A percentile compares a stretch with the other conserved stretches of the same genome.
Conservation (phyloP, 37 sponge, comb jelly and placozoan genomes). For the Mnemiopsis leidyi region DNA sequence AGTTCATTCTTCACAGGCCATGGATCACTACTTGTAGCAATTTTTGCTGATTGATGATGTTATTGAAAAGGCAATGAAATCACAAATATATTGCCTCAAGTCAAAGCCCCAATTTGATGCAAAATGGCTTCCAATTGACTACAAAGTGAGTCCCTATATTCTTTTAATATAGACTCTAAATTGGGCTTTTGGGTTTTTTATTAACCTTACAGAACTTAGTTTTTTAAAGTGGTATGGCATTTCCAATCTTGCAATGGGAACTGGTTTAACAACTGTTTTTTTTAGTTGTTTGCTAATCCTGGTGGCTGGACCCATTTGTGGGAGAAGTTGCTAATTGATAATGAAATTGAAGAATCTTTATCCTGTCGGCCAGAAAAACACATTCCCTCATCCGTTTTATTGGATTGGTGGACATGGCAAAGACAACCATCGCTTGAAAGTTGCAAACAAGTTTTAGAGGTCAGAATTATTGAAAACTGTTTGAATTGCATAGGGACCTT, state of each 20-base stretch:
- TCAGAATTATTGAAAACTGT: not conserved
- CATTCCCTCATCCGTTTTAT: conserved; percentile 31
- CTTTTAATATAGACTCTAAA: too few relatives aligned
- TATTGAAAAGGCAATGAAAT: conserved; percentile 17
- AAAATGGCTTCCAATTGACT: conserved; percentile 54
- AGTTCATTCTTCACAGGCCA: too few relatives aligned
- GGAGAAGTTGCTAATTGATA: conserved; percentile 25
- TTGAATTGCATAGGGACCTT: too few relatives aligned
- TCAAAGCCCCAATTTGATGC: conserved; percentile 63
- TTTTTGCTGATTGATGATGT: not conserved
- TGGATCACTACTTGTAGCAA: too few relatives aligned
- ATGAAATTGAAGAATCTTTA: conserved; percentile 20
- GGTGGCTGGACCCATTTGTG: conserved; percentile 35
- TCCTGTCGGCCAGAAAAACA: conserved; percentile 14
- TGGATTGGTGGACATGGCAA: conserved; percentile 65
- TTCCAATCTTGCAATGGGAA: too few relatives aligned
- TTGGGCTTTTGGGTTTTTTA: too few relatives aligned
- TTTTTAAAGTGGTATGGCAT: too few relatives aligned
- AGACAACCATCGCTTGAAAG: conserved; percentile 13
- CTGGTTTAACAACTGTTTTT: too few relatives aligned
- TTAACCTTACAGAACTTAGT: too few relatives aligned
- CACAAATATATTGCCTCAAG: conserved; percentile 31
- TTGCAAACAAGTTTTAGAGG: conserved; percentile 51
- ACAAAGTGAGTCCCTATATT: conserved; percentile 21
- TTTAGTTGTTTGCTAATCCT: conserved; percentile 49